Conservation (phyloP, 2,888 invertebrate genomes). For the Pantelozetes paolii region DNA sequence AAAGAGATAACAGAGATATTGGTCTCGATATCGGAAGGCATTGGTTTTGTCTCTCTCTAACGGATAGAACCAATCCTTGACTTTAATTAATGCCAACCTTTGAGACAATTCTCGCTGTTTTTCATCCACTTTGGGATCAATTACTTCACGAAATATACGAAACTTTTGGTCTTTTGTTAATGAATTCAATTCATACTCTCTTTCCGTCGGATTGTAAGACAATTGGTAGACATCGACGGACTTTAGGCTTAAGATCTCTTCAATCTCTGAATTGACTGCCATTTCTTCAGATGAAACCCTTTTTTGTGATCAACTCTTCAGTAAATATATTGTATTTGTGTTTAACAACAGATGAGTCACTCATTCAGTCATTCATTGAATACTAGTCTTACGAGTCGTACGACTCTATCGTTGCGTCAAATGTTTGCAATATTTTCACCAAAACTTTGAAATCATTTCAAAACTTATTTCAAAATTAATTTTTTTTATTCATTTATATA, state of each 20-base stretch:
- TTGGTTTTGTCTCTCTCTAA: slow-evolving; percentile 24
- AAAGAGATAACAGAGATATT: slow-evolving; percentile 21
- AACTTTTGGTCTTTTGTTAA: slow-evolving; percentile 10
- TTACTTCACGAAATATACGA: slow-evolving; percentile 9
- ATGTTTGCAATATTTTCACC: not conserved
- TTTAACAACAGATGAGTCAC: not conserved
- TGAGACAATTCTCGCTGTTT: slow-evolving; percentile 15
- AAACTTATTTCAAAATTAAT: no score
- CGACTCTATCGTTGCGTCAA: not conserved
- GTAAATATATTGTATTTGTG: no score
- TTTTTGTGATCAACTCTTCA: no score
- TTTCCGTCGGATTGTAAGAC: not conserved
- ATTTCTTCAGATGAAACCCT: not conserved
- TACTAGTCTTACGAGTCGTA: not conserved
- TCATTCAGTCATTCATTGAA: slow-evolving; percentile 3
- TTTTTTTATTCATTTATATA: no score
- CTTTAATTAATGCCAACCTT: slow-evolving; percentile 31
- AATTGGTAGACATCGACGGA: slow-evolving; percentile 26
- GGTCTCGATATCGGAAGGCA: not conserved
- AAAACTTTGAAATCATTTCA: no score
- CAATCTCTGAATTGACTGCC: slow-evolving; percentile 13
- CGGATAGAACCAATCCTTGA: slow-evolving; percentile 34
- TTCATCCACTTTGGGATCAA: not conserved
- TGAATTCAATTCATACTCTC: slow-evolving; percentile 14
- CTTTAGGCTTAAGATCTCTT: slow-evolving; percentile 6